These are phyloP conservation scores for Mythimna impura DNA, from an alignment of 2,888 invertebrate species.

Conservation along the genomic window DNA sequence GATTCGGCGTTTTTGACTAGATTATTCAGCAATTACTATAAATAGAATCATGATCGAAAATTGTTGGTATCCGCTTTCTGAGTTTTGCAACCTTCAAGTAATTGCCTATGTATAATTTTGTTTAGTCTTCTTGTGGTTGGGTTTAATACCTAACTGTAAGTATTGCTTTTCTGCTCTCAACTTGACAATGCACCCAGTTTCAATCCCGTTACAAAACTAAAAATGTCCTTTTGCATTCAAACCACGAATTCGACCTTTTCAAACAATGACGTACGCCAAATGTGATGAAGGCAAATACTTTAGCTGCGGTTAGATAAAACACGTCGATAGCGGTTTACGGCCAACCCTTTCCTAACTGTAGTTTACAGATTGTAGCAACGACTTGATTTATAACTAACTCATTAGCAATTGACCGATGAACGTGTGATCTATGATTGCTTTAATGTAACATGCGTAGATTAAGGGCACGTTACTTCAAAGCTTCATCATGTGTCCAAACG, in stretches of 20 bases:
- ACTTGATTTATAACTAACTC: slow-evolving; percentile 45
- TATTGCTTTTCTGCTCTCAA: slow-evolving; percentile 19
- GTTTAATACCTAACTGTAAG: slow-evolving; percentile 4
- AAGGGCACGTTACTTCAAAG: slow-evolving; percentile 39
- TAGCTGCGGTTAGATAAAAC: slow-evolving; percentile 39
- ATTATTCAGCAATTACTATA: slow-evolving; percentile 44
- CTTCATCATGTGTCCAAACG: slow-evolving; percentile 10
- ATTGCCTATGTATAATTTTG: slow-evolving; percentile 18
- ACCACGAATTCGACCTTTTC: slow-evolving; percentile 59
- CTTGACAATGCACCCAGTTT: slow-evolving; percentile 17
- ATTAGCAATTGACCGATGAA: slow-evolving; percentile 35
- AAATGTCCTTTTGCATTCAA: slow-evolving; percentile 51
- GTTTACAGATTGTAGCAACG: slow-evolving; percentile 14
- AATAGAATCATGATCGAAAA: slow-evolving; percentile 24
- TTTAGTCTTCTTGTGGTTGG: not conserved
- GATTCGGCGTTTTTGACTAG: slow-evolving; percentile 29
- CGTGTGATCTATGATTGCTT: slow-evolving; percentile 50
- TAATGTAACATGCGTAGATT: slow-evolving; percentile 45
- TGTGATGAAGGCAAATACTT: slow-evolving; percentile 43
- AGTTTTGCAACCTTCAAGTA: slow-evolving; percentile 35
- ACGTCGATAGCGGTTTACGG: slow-evolving; percentile 15
- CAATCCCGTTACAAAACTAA: slow-evolving; percentile 55
- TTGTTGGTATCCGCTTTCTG: slow-evolving; percentile 37
- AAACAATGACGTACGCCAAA: slow-evolving; percentile 46
- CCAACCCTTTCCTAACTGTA: slow-evolving; percentile 14